A percentile compares a stretch with the other conserved stretches of the same genome.
phyloP scores from a whole-genome alignment of 2,113 vertebrate genomes.

The Takifugu bimaculatus region DNA sequence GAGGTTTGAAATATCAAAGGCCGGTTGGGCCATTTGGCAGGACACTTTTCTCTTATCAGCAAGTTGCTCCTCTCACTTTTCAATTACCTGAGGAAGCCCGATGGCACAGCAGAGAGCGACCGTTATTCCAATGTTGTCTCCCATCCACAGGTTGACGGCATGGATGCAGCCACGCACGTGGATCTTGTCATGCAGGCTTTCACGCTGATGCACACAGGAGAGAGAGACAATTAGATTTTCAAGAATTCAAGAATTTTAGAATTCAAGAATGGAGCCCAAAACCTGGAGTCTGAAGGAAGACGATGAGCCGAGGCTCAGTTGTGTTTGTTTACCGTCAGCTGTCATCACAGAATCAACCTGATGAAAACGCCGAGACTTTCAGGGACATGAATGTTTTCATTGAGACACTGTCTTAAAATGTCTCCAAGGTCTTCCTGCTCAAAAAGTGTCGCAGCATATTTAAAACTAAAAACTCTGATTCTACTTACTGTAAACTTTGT shows the following conservation, averaged over 20 bases:
- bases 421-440: too few relatives aligned
- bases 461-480: too few relatives aligned
- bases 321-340: too few relatives aligned
- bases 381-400: too few relatives aligned
- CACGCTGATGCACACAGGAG: conserved; percentile 69
- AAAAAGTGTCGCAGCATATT: too few relatives aligned
- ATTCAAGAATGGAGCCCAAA: not conserved
- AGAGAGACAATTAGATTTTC: not conserved
- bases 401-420: too few relatives aligned
- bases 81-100: conserved; percentile 84
- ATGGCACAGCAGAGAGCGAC: conserved; percentile 79
- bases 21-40: too few relatives aligned
- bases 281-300: not conserved
- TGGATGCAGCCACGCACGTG: conserved; percentile 89
- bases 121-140: conserved; percentile 83
- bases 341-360: too few relatives aligned
- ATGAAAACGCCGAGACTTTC: too few relatives aligned
- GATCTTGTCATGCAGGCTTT: conserved; percentile 76
- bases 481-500: too few relatives aligned
- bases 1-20: too few relatives aligned
- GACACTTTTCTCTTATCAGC: not conserved
- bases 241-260: too few relatives aligned
- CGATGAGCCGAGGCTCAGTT: not conserved
- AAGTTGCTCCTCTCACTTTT: not conserved
- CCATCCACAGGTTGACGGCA: conserved; percentile 86